These are phyloP conservation scores for Phoronis australis DNA, from an alignment of 2,888 invertebrate genomes.

Conservation along the genomic window DNA sequence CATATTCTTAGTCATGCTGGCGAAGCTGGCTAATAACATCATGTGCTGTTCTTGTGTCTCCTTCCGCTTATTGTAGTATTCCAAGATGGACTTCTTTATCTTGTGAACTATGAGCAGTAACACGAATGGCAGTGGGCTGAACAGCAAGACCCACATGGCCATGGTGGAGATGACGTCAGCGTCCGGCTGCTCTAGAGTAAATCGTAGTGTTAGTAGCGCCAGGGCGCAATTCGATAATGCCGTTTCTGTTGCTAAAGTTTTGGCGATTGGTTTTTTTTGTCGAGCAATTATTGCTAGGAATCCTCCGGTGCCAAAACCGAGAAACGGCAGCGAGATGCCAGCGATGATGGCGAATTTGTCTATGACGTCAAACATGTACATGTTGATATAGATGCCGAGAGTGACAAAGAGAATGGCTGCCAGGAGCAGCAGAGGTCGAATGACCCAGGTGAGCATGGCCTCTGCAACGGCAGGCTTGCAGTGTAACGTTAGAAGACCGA, in stretches of 20 bases:
- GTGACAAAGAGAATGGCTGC: constrained; percentile 47
- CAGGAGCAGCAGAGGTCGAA: constrained; percentile 47
- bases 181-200: constrained; percentile 40
- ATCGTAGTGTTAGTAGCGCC: constrained; percentile 39
- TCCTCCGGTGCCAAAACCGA: constrained; percentile 33
- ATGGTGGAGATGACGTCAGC: constrained; percentile 41
- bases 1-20: no score
- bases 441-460: constrained; percentile 45
- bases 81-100: constrained; percentile 22
- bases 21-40: no score
- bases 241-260: constrained; percentile 43
- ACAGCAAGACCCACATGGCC: constrained; percentile 48
- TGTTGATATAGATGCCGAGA: constrained; percentile 51
- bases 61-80: constrained; percentile 29
- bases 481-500: constrained; percentile 38
- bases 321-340: constrained; percentile 31
- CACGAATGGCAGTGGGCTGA: constrained; percentile 41
- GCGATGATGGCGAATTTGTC: constrained; percentile 32
- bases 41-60: no score
- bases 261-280: constrained; percentile 30
- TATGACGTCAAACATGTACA: constrained; percentile 44
- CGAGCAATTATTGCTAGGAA: constrained; percentile 30
- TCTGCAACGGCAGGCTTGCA: constrained; percentile 38
- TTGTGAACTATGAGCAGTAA: constrained; percentile 27
- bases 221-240: constrained; percentile 45